Evolutionary conservation across 2,888 invertebrate genomes (phyloP).

Genomic region (Agrotis clavis): DNA sequence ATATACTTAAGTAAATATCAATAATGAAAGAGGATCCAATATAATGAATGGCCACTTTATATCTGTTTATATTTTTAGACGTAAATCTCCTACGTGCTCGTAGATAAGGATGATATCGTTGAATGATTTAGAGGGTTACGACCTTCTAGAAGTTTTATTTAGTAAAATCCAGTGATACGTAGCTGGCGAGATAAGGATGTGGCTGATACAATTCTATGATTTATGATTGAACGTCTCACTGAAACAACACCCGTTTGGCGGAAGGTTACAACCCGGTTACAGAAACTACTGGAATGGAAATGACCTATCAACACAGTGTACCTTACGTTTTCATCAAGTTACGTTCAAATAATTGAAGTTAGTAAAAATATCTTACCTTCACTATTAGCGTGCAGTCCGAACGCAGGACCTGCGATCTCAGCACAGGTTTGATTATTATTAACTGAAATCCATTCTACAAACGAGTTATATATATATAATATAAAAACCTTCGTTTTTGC

Average conservation of each 20-base stretch:
- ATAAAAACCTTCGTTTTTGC: constrained; percentile 19
- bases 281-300: neutral
- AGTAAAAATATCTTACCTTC: constrained; percentile 26
- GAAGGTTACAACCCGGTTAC: neutral
- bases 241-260: neutral
- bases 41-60: neutral
- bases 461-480: constrained; percentile 51
- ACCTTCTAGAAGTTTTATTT: constrained; percentile 21
- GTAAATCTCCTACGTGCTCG: neutral
- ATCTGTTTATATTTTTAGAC: constrained; percentile 14
- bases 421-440: constrained; percentile 21
- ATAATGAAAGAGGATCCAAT: neutral
- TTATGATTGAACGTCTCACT: neutral
- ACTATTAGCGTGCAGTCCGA: neutral
- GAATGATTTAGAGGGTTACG: constrained; percentile 14
- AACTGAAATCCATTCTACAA: constrained; percentile 34
- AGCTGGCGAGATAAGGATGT: constrained; percentile 16
- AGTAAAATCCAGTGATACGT: constrained; percentile 21
- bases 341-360: neutral
- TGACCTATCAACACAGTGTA: neutral
- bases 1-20: neutral
- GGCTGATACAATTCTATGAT: constrained; percentile 12
- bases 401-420: neutral
- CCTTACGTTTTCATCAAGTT: neutral
- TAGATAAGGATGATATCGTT: constrained; percentile 13